Percentiles rank a stretch among this genome's conserved stretches.
Conservation (phyloP, 2,113 vertebrate genomes). For the Copsychus sechellarum region DNA sequence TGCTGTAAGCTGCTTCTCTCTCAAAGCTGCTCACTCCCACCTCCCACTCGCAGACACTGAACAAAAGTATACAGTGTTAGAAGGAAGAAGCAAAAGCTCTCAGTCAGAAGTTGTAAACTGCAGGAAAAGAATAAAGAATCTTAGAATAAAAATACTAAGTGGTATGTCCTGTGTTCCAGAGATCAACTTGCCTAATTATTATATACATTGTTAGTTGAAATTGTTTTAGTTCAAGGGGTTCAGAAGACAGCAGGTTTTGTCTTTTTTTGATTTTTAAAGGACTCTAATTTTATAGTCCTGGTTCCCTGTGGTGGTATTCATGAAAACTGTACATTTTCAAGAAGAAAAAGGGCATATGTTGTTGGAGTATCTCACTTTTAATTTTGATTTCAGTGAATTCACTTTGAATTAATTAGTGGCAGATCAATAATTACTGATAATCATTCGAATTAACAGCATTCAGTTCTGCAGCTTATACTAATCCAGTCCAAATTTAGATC, state of each 20-base stretch:
- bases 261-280: background rate
- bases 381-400: background rate
- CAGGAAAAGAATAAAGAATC: background rate
- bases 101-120: background rate
- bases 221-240: background rate
- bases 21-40: background rate
- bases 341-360: background rate
- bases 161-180: background rate
- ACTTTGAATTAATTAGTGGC: background rate
- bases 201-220: background rate
- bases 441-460: background rate
- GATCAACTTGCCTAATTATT: background rate
- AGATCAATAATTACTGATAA: background rate
- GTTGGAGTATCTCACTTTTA: background rate
- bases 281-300: background rate
- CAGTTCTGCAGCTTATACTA: background rate
- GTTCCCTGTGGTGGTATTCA: background rate
- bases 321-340: background rate
- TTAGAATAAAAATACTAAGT: background rate
- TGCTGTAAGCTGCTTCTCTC: background rate
- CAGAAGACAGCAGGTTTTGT: rapidly evolving
- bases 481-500: background rate
- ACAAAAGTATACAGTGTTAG: background rate
- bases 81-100: background rate
- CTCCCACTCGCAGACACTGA: background rate